Evolutionary conservation across 2,797 vertebrate species (phyloP), one percentile per base, ranked within the genome.

Genomic region (Cynodonichthys magdalenae): DNA sequence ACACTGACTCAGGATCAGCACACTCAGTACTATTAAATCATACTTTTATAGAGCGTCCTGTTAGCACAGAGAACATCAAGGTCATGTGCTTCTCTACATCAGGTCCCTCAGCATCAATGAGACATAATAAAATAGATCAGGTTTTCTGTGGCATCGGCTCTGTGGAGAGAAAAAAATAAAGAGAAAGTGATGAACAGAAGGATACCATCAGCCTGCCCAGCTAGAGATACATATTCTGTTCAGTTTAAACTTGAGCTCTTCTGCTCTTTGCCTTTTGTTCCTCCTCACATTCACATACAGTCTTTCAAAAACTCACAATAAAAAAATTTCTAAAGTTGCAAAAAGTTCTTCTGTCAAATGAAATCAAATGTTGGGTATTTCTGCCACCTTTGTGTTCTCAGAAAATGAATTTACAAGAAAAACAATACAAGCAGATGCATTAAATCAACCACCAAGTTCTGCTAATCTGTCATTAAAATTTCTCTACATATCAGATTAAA

Each of bases 141-240:
- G 59, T 63, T 72, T 64, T 81, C 64, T 74, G 74, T 59, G 75
- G 71, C 76, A 62, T 74, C 48, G 19, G 57, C 67, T 57, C 59
- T 52, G 63, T 64, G 56, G 76, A 80, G 83, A 79, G 64, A 52
- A 19, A 47, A 18, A 63, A 18, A 46, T 64, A 17, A 20, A 46
- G 74, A 50, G 62, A 54, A 61, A 68, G 79, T 84, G 83, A 89
- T 89, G 86, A 86, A 89, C 86, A 73, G 59, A 68, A 60, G 65
- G 63, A 78, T 79, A 84, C 85, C 79, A 79, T 76, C 78, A 73
- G 75, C 20, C 28, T 54, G 74, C 78, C 69, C 70, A 59, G 64
- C 75, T 82, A 75, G 77, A 80, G 81, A 71, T 69, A 66, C 79
- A 71, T 66, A 89, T 87, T 90, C 55, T 78, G 74, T 84, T 77